phyloP scores from a whole-genome alignment of 92 coral and sea anemone species.

The Epizoanthus rinbou region DNA sequence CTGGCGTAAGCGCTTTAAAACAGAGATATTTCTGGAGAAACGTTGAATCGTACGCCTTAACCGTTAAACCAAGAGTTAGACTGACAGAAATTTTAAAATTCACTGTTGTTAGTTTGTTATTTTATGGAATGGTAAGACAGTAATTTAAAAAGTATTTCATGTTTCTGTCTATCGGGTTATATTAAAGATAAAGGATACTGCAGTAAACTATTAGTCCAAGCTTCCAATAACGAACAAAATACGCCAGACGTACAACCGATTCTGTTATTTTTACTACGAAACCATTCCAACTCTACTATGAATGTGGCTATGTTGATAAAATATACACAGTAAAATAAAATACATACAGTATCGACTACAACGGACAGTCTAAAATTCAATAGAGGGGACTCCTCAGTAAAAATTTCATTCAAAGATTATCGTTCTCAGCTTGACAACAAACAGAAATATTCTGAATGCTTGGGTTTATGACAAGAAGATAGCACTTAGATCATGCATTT shows the following conservation, averaged over 20 bases:
- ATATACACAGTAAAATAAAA: background rate
- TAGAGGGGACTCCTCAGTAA: background rate
- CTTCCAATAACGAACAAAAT: background rate
- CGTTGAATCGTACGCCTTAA: background rate
- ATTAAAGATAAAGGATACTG: too few species aligned
- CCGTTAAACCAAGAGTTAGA: background rate
- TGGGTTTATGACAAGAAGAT: background rate
- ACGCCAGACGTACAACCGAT: background rate
- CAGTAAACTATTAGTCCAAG: background rate
- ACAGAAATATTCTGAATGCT: background rate
- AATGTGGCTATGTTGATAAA: background rate
- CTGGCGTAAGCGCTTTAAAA: too few species aligned
- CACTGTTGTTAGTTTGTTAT: too few species aligned
- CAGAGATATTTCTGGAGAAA: background rate
- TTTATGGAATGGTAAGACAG: too few species aligned
- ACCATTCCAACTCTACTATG: background rate
- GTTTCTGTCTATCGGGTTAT: too few species aligned
- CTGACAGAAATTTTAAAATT: too few species aligned
- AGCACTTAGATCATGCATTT: background rate
- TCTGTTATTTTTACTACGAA: background rate
- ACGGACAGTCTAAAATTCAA: background rate
- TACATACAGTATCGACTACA: background rate
- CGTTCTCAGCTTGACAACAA: background rate
- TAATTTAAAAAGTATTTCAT: too few species aligned
- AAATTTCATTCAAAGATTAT: slow-evolving; percentile 22